Evolutionary conservation across 2,888 invertebrate genomes (phyloP).

Genomic region (Dynastes tityus): DNA sequence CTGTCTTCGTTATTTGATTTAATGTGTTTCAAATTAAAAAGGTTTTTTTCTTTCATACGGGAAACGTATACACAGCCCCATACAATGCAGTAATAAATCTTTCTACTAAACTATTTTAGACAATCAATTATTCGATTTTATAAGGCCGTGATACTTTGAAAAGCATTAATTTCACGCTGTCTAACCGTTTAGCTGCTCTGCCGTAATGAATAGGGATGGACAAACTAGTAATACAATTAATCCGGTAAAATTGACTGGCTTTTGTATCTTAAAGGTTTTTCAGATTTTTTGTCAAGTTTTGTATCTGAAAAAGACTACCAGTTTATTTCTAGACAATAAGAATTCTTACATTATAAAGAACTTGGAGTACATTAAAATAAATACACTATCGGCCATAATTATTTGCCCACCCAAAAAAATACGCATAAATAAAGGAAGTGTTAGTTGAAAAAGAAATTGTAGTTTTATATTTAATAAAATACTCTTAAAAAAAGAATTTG

Average conservation of each 20-base stretch:
- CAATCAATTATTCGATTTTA: constrained; percentile 50
- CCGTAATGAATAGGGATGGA: constrained; percentile 41
- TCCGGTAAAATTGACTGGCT: constrained; percentile 24
- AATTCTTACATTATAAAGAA: no score
- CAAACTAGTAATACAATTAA: constrained; percentile 34
- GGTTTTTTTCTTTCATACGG: constrained; percentile 38
- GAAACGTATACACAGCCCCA: constrained; percentile 21
- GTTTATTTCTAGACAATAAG: no score
- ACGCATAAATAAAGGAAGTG: no score
- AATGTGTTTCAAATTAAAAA: constrained; percentile 42
- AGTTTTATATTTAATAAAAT: no score
- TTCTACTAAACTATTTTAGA: constrained; percentile 49
- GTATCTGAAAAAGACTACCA: no score
- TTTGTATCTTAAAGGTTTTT: background rate
- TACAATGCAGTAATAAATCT: constrained; percentile 49
- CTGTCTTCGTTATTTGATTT: constrained; percentile 39
- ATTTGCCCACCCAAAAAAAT: no score
- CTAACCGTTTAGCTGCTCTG: constrained; percentile 45
- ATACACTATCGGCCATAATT: no score
- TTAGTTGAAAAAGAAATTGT: no score
- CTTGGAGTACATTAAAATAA: no score
- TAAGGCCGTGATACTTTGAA: constrained; percentile 48
- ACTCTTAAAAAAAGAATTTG: no score
- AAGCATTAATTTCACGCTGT: constrained; percentile 51
- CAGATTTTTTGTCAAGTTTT: constrained; percentile 1